Base-by-base conservation (phyloP, 2,113 vertebrate species). In the Azemiops feae region DNA sequence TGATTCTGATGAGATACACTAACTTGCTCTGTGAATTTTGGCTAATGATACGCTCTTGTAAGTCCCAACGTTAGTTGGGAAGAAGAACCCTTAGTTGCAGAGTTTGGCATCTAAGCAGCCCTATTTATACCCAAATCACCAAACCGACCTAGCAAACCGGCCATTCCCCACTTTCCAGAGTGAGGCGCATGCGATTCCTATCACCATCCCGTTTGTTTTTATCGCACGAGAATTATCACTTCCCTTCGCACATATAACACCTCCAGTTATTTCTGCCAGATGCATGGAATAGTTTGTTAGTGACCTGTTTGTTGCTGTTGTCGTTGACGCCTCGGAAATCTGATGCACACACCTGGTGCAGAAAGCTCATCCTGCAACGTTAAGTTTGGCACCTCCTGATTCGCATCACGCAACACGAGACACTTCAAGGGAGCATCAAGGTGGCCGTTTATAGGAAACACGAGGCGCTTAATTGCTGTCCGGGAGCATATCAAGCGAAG, bases 181-280 rank as follows among this genome's bases (percentile, higher is more conserved):
- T 0, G 1, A 55, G 53, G 74, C 20, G 52, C 14, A 25, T 23
- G 69, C 47, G 0, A 0, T 89, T 90, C 22, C 93, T 88, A 91
- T 1, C 55, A 52, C 45, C 2, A 6, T 53, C 30, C 92, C 87
- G 85, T 25, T 92, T 85, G 45, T 89, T 95, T 89, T 90, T 0
- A 0, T 18, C 57, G 47, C 92, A 87, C 20, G 0, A 91, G n/a
- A 90, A 23, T 94, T 87, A 90, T 94, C 88, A 11, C 39, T 91
- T 95, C 93, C 39, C 69, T 89, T 90, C 87, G 90, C 2, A 0
- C 23, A 55, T 54, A 88, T 27, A 92, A 43, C 74, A 64, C 34
- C 52, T 90, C 91, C 92, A 92, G 93, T 95, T 96, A 95, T 94
- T 92, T 90, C 81, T 95, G 11, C 87, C 50, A 27, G 53, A 92